These are phyloP conservation scores for Platycheirus rosarum DNA, from an alignment of 2,888 invertebrate species.

Conservation along the genomic window DNA sequence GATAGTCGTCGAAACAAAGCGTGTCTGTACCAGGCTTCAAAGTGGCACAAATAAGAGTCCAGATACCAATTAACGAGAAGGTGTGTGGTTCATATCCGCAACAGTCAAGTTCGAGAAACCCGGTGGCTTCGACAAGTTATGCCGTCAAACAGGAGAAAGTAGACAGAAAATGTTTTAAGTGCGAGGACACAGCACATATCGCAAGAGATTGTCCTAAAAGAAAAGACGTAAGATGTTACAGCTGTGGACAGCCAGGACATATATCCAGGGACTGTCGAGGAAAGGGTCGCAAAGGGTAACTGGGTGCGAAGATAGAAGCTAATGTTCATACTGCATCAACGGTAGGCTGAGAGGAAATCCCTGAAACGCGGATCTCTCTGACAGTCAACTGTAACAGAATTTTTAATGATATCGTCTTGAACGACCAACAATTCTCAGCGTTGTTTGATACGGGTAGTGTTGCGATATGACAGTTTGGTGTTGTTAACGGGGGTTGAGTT, in stretches of 20 bases:
- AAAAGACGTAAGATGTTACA: neutral
- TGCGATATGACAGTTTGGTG: constrained; percentile 31
- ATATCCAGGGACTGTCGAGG: neutral
- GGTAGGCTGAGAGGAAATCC: neutral
- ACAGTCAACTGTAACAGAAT: constrained; percentile 2
- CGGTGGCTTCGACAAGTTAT: neutral
- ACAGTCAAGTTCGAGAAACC: neutral
- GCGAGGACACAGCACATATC: neutral
- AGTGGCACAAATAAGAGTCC: constrained; percentile 13
- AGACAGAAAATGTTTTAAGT: constrained; percentile 14
- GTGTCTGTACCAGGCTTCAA: no score
- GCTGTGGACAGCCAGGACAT: neutral
- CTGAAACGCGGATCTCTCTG: constrained; percentile 5
- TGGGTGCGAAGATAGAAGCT: neutral
- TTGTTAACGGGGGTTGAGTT: constrained; percentile 13
- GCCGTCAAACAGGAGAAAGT: neutral
- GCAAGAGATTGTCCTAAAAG: neutral
- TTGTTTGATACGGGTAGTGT: constrained; percentile 48
- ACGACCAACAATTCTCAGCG: constrained; percentile 21
- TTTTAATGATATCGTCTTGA: constrained; percentile 10
- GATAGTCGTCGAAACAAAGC: constrained; percentile 41
- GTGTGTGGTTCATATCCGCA: no score
- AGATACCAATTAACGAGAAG: no score
- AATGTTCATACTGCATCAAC: constrained; percentile 20
- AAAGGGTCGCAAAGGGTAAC: neutral